A percentile compares a stretch with the other conserved stretches of the same genome.
These are phyloP conservation scores for Jordanella pulchra DNA, from an alignment of 2,797 vertebrate species.

Conservation along the genomic window DNA sequence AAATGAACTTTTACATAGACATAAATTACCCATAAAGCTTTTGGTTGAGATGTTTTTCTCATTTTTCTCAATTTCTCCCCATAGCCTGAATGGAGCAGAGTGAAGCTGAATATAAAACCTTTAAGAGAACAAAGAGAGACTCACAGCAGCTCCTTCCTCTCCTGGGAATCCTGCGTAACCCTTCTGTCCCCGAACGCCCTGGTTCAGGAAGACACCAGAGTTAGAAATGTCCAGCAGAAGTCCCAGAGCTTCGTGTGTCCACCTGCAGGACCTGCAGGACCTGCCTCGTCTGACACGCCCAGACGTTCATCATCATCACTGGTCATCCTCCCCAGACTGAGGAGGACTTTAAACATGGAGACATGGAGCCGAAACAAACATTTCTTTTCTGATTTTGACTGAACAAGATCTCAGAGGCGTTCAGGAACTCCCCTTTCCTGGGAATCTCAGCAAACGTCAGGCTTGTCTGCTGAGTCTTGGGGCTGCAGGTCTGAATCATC, in stretches of 20 bases:
- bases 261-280: neutral
- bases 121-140: neutral
- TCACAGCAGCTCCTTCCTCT: slow-evolving; percentile 84
- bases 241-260: neutral
- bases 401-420: neutral
- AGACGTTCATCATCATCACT: neutral
- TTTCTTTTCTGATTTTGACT: too few relatives aligned
- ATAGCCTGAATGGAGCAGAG: too few relatives aligned
- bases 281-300: neutral
- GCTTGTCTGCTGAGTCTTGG: neutral
- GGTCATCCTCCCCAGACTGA: too few relatives aligned
- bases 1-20: too few relatives aligned
- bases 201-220: slow-evolving; percentile 12
- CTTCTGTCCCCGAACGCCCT: slow-evolving; percentile 80
- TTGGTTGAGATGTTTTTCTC: too few relatives aligned
- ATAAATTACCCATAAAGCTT: too few relatives aligned
- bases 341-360: too few relatives aligned
- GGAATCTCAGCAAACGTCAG: neutral
- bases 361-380: neutral
- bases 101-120: neutral
- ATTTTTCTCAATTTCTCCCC: too few relatives aligned
- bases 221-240: neutral
- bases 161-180: slow-evolving; percentile 86
- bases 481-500: neutral
- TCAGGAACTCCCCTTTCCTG: neutral